Evolutionary conservation across 2,113 vertebrate genomes (phyloP).

Genomic region (Notothenia coriiceps): DNA sequence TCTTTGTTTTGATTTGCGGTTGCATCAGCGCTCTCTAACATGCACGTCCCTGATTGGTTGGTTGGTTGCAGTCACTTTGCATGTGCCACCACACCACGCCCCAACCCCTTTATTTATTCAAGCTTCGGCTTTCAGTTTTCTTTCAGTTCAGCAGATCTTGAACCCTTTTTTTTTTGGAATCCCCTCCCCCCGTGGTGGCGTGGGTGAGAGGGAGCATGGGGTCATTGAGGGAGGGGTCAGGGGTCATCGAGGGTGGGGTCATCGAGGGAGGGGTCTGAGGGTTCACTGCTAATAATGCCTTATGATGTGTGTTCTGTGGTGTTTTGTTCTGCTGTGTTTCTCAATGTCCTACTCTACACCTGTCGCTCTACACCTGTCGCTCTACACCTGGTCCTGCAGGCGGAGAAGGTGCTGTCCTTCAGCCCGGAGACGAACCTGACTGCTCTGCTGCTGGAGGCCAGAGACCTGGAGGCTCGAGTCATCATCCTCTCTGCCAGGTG

Average conservation of each 20-base stretch:
- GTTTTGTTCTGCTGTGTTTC: slow-evolving; percentile 60
- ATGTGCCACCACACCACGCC: slow-evolving; percentile 91
- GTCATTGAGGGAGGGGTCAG: neutral
- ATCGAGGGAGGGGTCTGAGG: neutral
- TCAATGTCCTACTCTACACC: slow-evolving; percentile 40
- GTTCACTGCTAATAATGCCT: slow-evolving; percentile 60
- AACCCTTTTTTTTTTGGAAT: slow-evolving; percentile 70
- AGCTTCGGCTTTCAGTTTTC: slow-evolving; percentile 77
- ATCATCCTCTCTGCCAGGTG: slow-evolving; percentile 98
- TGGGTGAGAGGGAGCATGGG: slow-evolving; percentile 86
- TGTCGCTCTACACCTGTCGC: neutral
- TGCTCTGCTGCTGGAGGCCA: slow-evolving; percentile 93
- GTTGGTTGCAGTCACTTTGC: slow-evolving; percentile 92
- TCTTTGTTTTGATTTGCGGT: slow-evolving; percentile 85
- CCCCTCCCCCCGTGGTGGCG: slow-evolving; percentile 38
- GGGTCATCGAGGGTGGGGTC: neutral
- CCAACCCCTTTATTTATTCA: slow-evolving; percentile 39
- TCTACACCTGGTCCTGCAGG: slow-evolving; percentile 83
- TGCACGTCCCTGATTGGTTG: slow-evolving; percentile 96
- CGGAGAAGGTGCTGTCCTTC: slow-evolving; percentile 98
- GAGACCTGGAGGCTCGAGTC: slow-evolving; percentile 95
- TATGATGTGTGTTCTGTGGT: slow-evolving; percentile 74
- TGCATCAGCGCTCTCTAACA: slow-evolving; percentile 93
- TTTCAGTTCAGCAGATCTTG: slow-evolving; percentile 77
- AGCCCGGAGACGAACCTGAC: slow-evolving; percentile 97